Evolutionary conservation across 2,797 vertebrate genomes (phyloP).

Genomic region (Masticophis lateralis): DNA sequence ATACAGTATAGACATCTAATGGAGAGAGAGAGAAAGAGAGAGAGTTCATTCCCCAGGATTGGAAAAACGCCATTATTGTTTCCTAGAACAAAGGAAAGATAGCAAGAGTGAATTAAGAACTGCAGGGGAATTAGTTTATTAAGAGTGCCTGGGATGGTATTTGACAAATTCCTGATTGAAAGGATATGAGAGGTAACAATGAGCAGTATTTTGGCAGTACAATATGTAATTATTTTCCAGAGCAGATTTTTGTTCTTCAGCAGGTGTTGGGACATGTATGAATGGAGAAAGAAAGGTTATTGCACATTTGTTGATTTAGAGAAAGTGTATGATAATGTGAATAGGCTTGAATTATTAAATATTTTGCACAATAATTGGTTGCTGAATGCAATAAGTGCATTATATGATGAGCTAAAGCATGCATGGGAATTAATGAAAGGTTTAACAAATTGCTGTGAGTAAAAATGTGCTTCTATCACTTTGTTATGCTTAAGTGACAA

Average conservation of each 20-base stretch:
- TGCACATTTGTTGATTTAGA: background rate
- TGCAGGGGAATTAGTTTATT: background rate
- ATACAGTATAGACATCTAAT: background rate
- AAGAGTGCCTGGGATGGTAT: background rate
- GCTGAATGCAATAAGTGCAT: background rate
- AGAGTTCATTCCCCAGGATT: background rate
- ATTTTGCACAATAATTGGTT: background rate
- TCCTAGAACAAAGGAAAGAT: slow-evolving; percentile 15
- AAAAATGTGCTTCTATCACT: background rate
- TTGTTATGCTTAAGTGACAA: background rate
- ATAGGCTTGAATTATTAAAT: background rate
- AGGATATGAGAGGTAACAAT: background rate
- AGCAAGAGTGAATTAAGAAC: background rate
- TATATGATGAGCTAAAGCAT: background rate
- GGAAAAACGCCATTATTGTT: background rate
- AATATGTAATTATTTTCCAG: background rate
- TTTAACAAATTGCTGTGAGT: background rate
- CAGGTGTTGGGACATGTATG: background rate
- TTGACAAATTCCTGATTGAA: background rate
- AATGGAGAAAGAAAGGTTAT: background rate
- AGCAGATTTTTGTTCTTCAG: background rate
- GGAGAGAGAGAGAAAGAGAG: background rate
- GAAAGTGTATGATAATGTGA: background rate
- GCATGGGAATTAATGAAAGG: background rate
- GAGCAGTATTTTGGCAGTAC: background rate